A percentile compares a stretch with the other conserved stretches of the same genome.
phyloP scores from a whole-genome alignment of 2,888 invertebrate genomes.

The Lithophane leautieri region DNA sequence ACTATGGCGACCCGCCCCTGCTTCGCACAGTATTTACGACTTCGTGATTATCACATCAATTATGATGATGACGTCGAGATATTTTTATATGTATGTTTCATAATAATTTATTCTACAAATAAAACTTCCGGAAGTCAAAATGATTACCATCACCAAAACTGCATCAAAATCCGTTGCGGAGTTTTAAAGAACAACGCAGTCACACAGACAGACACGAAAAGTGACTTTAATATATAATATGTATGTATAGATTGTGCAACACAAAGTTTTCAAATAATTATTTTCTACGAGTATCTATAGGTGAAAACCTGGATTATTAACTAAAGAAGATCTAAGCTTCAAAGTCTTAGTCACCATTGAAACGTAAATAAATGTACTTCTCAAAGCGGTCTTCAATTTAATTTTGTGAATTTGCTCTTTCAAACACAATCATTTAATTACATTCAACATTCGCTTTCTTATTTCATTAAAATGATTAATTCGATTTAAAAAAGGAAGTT shows the following conservation, averaged over 20 bases:
- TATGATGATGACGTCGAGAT: background rate
- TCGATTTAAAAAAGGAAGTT: too few relatives aligned
- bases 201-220: too few relatives aligned
- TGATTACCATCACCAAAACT: background rate
- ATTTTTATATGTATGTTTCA: background rate
- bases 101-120: background rate
- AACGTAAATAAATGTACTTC: background rate
- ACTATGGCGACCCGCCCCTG: background rate
- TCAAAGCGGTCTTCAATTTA: conserved; percentile 48
- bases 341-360: background rate
- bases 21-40: background rate
- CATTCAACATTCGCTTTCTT: background rate
- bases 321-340: background rate
- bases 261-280: background rate
- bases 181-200: background rate
- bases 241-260: background rate
- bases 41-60: background rate
- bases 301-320: background rate
- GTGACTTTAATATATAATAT: background rate
- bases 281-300: background rate
- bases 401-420: conserved; percentile 46
- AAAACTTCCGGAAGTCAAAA: background rate
- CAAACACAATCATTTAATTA: conserved; percentile 11
- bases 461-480: background rate
- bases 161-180: background rate